phyloP scores from a whole-genome alignment of 1,140 invertebrate genomes.

The Macrostomum lignano region DNA sequence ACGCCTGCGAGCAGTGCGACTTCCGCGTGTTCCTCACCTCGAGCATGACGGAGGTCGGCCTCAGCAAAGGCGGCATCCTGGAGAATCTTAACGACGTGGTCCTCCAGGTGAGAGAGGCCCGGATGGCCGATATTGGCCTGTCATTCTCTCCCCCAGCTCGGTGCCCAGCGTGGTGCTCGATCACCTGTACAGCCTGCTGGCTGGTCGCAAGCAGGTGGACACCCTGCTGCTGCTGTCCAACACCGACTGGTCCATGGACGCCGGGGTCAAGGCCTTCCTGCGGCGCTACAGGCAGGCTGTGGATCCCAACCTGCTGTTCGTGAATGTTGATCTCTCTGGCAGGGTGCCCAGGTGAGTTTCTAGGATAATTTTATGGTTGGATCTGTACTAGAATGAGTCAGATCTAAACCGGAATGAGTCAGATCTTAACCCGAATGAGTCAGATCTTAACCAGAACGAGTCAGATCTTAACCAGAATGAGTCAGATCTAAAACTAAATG shows the following conservation, averaged over 20 bases:
- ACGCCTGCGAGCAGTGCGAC: conserved; percentile 26
- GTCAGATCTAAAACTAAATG: too few relatives aligned
- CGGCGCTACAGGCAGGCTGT: conserved; percentile 16
- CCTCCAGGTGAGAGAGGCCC: conserved; percentile 3
- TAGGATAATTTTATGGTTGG: conserved; percentile 3
- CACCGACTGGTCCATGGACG: conserved; percentile 7
- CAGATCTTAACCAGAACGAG: too few relatives aligned
- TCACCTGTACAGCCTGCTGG: too few relatives aligned
- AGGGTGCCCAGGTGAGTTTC: conserved; percentile 5
- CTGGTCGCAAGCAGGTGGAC: conserved; percentile 14
- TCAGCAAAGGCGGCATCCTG: too few relatives aligned
- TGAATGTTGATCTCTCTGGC: conserved; percentile 12
- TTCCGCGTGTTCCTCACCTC: conserved; percentile 13
- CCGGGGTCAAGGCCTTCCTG: conserved; percentile 13
- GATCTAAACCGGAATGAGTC: too few relatives aligned
- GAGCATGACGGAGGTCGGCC: conserved; percentile 9
- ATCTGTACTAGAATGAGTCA: not conserved
- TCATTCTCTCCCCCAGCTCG: not conserved
- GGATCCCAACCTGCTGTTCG: conserved; percentile 20
- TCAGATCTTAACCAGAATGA: too few relatives aligned
- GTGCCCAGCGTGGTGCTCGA: conserved; percentile 1
- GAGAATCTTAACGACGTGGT: conserved; percentile 7
- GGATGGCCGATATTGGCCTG: conserved; percentile 7
- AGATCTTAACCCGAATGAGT: too few relatives aligned
- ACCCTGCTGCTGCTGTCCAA: conserved; percentile 15